Conservation (phyloP, 2,113 vertebrate genomes). For the Propithecus coquereli region DNA sequence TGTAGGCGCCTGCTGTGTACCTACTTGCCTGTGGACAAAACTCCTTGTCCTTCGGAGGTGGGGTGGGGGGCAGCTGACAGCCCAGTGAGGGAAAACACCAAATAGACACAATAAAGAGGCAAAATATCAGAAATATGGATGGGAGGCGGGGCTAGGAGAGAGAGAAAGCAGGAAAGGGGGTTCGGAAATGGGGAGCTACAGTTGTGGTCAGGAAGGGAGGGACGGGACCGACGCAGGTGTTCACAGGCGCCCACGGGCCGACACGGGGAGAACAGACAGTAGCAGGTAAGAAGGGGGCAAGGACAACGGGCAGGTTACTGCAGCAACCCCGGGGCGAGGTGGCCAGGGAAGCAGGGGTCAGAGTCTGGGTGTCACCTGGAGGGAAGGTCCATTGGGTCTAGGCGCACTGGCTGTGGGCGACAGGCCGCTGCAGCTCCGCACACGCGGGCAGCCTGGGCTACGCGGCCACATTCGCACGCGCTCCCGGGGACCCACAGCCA, state of each 20-base stretch:
- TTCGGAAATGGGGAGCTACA: neutral
- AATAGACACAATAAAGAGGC: neutral
- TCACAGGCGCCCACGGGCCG: neutral
- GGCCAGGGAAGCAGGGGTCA: too few species aligned
- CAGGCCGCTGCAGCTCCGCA: neutral
- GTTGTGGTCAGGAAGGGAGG: neutral
- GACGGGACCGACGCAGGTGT: neutral
- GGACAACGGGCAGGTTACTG: too few species aligned
- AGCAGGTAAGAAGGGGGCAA: neutral
- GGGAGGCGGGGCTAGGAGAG: neutral
- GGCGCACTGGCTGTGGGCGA: neutral
- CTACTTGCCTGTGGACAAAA: neutral
- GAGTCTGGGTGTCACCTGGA: neutral
- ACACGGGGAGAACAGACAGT: accelerated
- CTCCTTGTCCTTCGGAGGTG: neutral
- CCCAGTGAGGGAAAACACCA: neutral
- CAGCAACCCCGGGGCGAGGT: neutral
- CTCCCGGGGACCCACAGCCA: neutral
- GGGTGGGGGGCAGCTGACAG: neutral
- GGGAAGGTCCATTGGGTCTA: neutral
- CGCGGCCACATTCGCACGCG: too few species aligned
- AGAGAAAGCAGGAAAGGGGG: neutral
- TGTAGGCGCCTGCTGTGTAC: neutral
- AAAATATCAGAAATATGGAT: neutral
- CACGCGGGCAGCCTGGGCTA: neutral